Evolutionary conservation across 2,113 vertebrate species (phyloP).

Genomic region (Oreochromis aureus): DNA sequence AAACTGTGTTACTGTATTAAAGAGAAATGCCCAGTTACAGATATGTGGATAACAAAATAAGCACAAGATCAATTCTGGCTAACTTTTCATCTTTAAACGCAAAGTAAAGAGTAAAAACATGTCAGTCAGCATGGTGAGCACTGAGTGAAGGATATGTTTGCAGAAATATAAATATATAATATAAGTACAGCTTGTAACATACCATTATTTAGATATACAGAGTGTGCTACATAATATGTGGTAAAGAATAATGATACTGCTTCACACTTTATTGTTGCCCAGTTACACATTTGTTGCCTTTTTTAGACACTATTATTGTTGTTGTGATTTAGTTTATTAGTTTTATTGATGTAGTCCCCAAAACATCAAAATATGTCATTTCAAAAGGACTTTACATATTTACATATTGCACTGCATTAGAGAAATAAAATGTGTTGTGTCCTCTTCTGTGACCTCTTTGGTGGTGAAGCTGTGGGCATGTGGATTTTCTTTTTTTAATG

Average conservation of each 20-base stretch:
- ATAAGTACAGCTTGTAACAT: not conserved
- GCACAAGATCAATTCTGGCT: not conserved
- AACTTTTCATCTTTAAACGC: not conserved
- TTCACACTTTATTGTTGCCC: not conserved
- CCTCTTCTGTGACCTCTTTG: not conserved
- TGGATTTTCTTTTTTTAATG: not conserved
- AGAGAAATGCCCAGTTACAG: not conserved
- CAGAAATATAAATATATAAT: not conserved
- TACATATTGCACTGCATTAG: not conserved
- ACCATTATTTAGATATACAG: not conserved
- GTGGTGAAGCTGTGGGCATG: not conserved
- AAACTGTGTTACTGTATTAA: not conserved
- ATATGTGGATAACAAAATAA: not conserved
- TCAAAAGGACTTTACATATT: not conserved
- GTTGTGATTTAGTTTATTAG: too few relatives aligned
- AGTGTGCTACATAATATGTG: accelerated
- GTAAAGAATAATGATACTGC: not conserved
- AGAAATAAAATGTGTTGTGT: not conserved
- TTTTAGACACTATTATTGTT: too few relatives aligned
- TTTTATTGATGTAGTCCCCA: too few relatives aligned
- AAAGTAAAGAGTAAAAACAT: too few relatives aligned
- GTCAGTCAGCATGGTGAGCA: too few relatives aligned
- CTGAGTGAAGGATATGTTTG: not conserved
- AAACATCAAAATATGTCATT: too few relatives aligned
- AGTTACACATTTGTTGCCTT: not conserved